Evolutionary conservation across 2,888 invertebrate genomes (phyloP).

Genomic region (Oeneis ivallda): DNA sequence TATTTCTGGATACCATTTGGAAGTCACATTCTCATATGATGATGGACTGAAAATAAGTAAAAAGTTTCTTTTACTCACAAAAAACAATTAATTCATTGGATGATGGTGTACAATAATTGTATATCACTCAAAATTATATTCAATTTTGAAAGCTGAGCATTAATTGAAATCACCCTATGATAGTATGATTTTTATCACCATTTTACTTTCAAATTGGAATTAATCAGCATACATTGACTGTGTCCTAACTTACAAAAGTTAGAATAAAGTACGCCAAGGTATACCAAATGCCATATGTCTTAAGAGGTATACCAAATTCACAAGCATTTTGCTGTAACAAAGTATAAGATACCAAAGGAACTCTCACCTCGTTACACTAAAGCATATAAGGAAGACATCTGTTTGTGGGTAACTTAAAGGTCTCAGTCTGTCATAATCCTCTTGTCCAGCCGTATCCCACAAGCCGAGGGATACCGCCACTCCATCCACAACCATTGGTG

Average conservation of each 20-base stretch:
- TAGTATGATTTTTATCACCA: too few relatives aligned
- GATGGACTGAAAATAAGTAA: constrained; percentile 88
- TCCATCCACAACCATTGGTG: constrained; percentile 99
- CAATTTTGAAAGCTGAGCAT: too few relatives aligned
- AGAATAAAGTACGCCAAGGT: too few relatives aligned
- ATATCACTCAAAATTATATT: too few relatives aligned
- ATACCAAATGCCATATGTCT: too few relatives aligned
- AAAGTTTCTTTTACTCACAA: not conserved
- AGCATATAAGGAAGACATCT: constrained; percentile 99
- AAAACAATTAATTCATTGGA: too few relatives aligned
- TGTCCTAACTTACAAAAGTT: too few relatives aligned
- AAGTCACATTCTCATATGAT: constrained; percentile 99
- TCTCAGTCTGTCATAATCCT: constrained; percentile 97
- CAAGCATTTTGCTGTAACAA: not conserved
- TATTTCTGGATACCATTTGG: constrained; percentile 99
- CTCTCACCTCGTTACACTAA: constrained; percentile 92
- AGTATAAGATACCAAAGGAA: constrained; percentile 1
- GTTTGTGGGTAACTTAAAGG: constrained; percentile 99
- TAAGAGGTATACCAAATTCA: not conserved
- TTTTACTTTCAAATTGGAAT: not conserved
- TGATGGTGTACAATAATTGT: too few relatives aligned
- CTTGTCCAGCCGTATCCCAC: constrained; percentile 99
- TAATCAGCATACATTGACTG: too few relatives aligned
- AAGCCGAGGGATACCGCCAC: constrained; percentile 97
- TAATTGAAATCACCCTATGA: too few relatives aligned